A percentile compares a stretch with the other conserved stretches of the same genome.
Evolutionary conservation across 2,797 vertebrate genomes (phyloP).

Genomic region (Gymnodraco acuticeps): DNA sequence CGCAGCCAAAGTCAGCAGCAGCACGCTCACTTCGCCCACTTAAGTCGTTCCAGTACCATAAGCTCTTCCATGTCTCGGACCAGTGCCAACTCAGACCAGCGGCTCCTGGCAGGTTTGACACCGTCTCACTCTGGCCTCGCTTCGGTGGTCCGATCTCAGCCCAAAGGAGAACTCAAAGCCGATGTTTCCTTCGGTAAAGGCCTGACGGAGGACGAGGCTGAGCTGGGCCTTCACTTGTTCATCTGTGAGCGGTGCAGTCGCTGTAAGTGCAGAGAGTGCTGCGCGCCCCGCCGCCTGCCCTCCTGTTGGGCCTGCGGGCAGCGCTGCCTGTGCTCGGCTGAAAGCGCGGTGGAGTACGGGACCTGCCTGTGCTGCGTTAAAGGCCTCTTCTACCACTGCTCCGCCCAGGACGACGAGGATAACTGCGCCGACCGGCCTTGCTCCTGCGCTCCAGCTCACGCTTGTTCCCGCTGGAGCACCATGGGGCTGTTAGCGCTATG

Average conservation of each 20-base stretch:
- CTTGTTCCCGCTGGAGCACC: conserved; percentile 92
- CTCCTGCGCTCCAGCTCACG: conserved; percentile 90
- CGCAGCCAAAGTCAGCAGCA: conserved; percentile 93
- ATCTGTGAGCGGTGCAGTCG: conserved; percentile 95
- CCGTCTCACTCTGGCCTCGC: conserved; percentile 84
- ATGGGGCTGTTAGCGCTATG: conserved; percentile 92
- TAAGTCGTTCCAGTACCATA: conserved; percentile 96
- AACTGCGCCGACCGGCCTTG: conserved; percentile 96
- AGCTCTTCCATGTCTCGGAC: conserved; percentile 93
- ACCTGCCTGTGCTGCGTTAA: conserved; percentile 97
- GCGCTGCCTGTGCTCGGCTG: conserved; percentile 94
- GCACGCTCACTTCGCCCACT: conserved; percentile 85
- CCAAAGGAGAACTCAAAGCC: conserved; percentile 86
- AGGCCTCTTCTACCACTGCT: conserved; percentile 98
- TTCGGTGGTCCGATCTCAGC: conserved; percentile 89
- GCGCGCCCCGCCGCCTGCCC: conserved; percentile 90
- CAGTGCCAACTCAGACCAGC: conserved; percentile 93
- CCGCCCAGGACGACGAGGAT: conserved; percentile 93
- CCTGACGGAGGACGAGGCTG: conserved; percentile 74
- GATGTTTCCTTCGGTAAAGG: conserved; percentile 87
- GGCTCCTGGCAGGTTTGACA: conserved; percentile 89
- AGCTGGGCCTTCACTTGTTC: conserved; percentile 87
- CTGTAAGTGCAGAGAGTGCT: conserved; percentile 95
- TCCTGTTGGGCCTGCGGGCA: conserved; percentile 95
- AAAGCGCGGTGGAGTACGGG: conserved; percentile 92